These are phyloP conservation scores for Thereva nobilitata DNA, from an alignment of 2,888 invertebrate species.

Conservation along the genomic window DNA sequence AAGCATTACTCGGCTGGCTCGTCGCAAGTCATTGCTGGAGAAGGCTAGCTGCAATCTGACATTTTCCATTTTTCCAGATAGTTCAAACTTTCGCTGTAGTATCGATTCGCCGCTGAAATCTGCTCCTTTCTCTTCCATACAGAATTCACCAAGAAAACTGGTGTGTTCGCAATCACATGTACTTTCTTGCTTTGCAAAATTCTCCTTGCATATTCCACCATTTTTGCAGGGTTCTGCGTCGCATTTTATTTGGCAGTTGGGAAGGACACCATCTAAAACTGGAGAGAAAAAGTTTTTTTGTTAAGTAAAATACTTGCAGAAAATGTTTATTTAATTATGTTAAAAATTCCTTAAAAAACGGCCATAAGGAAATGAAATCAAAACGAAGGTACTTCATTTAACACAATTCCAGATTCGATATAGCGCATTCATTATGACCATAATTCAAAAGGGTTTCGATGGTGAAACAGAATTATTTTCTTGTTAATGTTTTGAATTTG, in stretches of 20 bases:
- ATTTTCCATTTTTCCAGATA: slow-evolving; percentile 72
- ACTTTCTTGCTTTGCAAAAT: slow-evolving; percentile 83
- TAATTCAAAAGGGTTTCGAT: no score
- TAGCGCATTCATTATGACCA: no score
- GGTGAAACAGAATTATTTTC: no score
- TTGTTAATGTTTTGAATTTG: no score
- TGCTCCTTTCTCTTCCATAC: slow-evolving; percentile 87
- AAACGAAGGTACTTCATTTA: no score
- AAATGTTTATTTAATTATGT: no score
- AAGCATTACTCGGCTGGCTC: slow-evolving; percentile 77
- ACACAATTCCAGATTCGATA: no score
- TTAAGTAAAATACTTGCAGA: background rate
- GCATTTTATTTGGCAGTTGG: slow-evolving; percentile 87
- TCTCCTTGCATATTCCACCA: slow-evolving; percentile 84
- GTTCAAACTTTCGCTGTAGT: slow-evolving; percentile 74
- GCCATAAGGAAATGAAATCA: no score
- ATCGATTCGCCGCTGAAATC: slow-evolving; percentile 87
- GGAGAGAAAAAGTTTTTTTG: slow-evolving; percentile 35
- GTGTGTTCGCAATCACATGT: slow-evolving; percentile 88
- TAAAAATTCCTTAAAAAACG: no score
- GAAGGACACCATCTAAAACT: slow-evolving; percentile 71
- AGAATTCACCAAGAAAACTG: slow-evolving; percentile 86
- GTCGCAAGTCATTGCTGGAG: slow-evolving; percentile 77
- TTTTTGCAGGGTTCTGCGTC: slow-evolving; percentile 87
- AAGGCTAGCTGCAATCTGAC: slow-evolving; percentile 86